Base-by-base conservation (phyloP, 2,797 vertebrate genomes). In the Phataginus tricuspis region DNA sequence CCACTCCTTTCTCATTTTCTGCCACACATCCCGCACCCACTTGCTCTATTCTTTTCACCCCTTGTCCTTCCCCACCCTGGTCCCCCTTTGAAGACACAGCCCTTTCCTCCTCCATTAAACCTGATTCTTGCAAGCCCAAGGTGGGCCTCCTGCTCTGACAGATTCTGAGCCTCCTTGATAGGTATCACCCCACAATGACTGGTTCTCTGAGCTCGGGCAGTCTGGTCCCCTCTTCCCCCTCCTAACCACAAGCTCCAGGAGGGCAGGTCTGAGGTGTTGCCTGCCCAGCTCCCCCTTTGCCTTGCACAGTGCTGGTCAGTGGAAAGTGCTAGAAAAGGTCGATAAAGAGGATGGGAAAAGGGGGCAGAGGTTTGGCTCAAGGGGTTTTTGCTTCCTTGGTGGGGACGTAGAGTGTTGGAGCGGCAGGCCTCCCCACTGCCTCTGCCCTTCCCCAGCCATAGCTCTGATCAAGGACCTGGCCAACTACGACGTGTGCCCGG, bases 381-480 rank as follows among this genome's bases (percentile, higher is more conserved):
- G 31, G 59, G 61, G 13, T n/a, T 61, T 57, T 25, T 14, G 84
- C 31, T 39, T 66, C 29, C 34, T 39, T 0, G 42, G 34, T 19
- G 49, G 16, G 6, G 4, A 3, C 0, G 18, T 21, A 3, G 7
- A 8, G n/a, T 10, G 31, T 55, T 37, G 45, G 39, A 45, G 31
- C 11, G 14, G 15, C 19, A 1, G 63, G 66, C 21, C 63, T 53
- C 61, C 37, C n/a, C 61, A 88, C 31, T 0, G 11, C 39, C 66
- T 96, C 75, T 91, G 61, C 12, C 74, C 75, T 66, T 55, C 74
- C 80, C 7, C 87, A 99, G 99, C 98, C 92, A 98, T 99, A 51
- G 98, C 98, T 95, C 97, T 99, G 45, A 99, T 99, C 78, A 98
- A 96, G 96, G 98, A 98, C 31, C 98, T 99, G 25, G 98, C 96